These are phyloP conservation scores for Phrynocephalus forsythii DNA, from an alignment of 2,797 vertebrate species.

Conservation along the genomic window DNA sequence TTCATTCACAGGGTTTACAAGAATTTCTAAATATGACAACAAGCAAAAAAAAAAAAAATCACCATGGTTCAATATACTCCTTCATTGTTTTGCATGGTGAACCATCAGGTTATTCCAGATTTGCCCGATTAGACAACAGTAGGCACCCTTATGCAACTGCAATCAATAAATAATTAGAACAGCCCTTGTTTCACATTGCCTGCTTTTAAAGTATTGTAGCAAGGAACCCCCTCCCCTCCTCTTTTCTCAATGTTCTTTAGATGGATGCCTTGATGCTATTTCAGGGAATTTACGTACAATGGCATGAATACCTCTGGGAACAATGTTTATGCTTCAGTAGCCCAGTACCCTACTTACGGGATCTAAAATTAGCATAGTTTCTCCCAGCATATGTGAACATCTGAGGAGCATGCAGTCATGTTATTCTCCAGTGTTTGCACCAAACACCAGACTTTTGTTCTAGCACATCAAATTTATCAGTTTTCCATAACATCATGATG, in stretches of 20 bases:
- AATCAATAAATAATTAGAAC: conserved; percentile 3
- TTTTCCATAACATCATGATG: not conserved
- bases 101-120: too few species aligned
- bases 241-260: not conserved
- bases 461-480: not conserved
- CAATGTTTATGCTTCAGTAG: not conserved
- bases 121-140: not conserved
- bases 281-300: not conserved
- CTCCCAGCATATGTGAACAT: not conserved
- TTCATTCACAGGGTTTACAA: not conserved
- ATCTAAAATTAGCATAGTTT: conserved; percentile 14
- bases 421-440: not conserved
- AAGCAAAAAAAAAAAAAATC: not conserved
- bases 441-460: not conserved
- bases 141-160: not conserved
- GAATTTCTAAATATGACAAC: not conserved
- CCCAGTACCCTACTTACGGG: not conserved
- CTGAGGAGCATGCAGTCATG: not conserved
- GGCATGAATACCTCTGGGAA: not conserved
- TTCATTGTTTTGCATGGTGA: not conserved
- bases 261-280: not conserved
- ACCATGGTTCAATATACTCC: not conserved
- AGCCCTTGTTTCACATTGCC: not conserved
- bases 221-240: too few species aligned
- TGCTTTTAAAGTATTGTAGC: not conserved